Percentiles rank a stretch among this genome's conserved stretches.
Evolutionary conservation across 1,140 invertebrate species (phyloP).

Genomic region (Prorops nasuta): DNA sequence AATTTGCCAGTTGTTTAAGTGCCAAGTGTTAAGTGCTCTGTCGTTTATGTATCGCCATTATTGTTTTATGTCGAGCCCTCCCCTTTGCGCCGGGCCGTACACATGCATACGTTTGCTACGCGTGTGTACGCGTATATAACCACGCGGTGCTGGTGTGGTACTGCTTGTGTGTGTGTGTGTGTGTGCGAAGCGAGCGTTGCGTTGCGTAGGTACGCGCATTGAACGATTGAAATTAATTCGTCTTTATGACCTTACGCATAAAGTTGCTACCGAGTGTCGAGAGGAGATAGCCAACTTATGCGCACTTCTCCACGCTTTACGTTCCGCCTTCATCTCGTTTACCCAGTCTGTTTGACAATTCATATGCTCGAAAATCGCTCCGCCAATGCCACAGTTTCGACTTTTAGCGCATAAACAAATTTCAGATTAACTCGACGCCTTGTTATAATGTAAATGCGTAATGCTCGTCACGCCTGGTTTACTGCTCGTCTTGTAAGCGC

Average conservation of each 20-base stretch:
- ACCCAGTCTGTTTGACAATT: constrained; percentile 24
- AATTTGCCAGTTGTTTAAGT: constrained; percentile 60
- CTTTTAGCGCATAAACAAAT: no score
- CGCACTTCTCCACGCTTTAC: constrained; percentile 15
- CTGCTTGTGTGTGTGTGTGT: background rate
- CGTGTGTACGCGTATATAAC: background rate
- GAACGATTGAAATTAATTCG: constrained; percentile 56
- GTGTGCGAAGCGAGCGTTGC: no score
- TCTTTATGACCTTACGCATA: constrained; percentile 44
- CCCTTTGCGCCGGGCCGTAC: constrained; percentile 17
- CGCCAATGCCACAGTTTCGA: no score
- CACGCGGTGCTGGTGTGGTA: background rate
- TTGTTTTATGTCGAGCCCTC: constrained; percentile 55
- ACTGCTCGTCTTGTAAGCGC: no score
- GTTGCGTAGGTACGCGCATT: constrained; percentile 27
- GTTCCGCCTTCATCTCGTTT: constrained; percentile 6
- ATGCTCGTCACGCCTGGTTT: no score
- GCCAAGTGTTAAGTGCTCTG: constrained; percentile 57
- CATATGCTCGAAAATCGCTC: constrained; percentile 21
- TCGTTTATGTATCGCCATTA: constrained; percentile 57
- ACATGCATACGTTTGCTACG: constrained; percentile 5
- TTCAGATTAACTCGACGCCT: background rate
- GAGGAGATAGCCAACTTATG: constrained; percentile 34
- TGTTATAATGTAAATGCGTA: no score
- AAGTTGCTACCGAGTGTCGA: constrained; percentile 28